Evolutionary conservation across 1,140 invertebrate genomes (phyloP), one percentile per base, ranked within the genome.

Genomic region (Drosophila bipectinata): DNA sequence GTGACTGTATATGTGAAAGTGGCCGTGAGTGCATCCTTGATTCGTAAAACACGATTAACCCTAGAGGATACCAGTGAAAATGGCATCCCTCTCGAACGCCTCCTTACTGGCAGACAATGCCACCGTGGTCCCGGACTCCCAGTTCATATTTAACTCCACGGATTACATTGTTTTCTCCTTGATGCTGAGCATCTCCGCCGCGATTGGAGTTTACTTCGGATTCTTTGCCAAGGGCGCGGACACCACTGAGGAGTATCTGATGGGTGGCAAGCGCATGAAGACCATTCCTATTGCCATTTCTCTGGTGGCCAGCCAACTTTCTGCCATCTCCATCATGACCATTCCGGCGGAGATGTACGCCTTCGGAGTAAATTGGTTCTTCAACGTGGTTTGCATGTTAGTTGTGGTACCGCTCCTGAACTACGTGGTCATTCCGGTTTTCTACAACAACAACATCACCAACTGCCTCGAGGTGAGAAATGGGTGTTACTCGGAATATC

Each of bases 301-400:
- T 0, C 79, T 95, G 15, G 93, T 95, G 54, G 93, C 94, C 30
- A 95, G 95, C 90, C 97, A 97, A 90, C 94, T 97, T 90, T 97
- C 96, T 3, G 96, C 96, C 18, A 96, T 97, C 61, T 95, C 96
- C 0, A 93, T 97, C 10, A 93, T 97, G 34, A 96, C 95, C 1
- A 93, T 95, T 4, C 96, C 97, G 1, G 95, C 95, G 0, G 97
- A 97, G 92, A 95, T 97, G 84, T 97, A 97, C 74, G 92, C 94
- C 12, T 96, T 94, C 78, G 96, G 96, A 0, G 95, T 95, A 0
- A 94, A 96, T 83, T 95, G 95, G 79, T 94, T 93, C 91, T 92
- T 94, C 71, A 92, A 94, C 21, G 91, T 95, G 1, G 83, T 95
- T 30, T 92, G 93, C 4, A 94, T 96, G 80, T 77, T 94, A n/a